A percentile compares a stretch with the other conserved stretches of the same genome.
These are phyloP conservation scores for Spondyliosoma cantharus DNA, from an alignment of 2,797 vertebrate genomes.

Conservation along the genomic window DNA sequence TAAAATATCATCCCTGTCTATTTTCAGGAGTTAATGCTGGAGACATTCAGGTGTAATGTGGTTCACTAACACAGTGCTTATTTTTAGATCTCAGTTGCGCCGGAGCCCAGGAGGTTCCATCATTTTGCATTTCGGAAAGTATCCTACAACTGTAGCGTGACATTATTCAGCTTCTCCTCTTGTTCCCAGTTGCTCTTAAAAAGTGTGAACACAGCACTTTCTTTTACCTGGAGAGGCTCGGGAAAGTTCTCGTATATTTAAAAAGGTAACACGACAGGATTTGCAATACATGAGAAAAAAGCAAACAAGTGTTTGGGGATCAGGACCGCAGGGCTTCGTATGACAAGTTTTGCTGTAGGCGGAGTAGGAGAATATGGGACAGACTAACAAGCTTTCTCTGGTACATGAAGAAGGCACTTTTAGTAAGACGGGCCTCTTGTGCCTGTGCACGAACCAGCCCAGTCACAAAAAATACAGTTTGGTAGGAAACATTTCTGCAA, in stretches of 20 bases:
- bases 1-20: neutral
- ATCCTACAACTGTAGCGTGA: neutral
- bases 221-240: neutral
- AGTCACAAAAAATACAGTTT: no score
- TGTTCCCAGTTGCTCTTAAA: neutral
- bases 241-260: neutral
- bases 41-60: slow-evolving; percentile 6
- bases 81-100: neutral
- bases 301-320: neutral
- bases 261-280: slow-evolving; percentile 6
- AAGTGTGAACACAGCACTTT: slow-evolving; percentile 5
- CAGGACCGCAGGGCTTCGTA: neutral
- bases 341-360: neutral
- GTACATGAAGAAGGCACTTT: neutral
- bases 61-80: slow-evolving; percentile 15
- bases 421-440: neutral
- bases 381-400: slow-evolving; percentile 9
- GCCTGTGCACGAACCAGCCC: neutral
- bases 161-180: slow-evolving; percentile 5
- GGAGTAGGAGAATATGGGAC: neutral
- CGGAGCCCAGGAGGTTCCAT: neutral
- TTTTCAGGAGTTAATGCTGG: slow-evolving; percentile 5
- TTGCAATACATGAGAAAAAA: neutral
- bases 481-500: no score
- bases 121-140: slow-evolving; percentile 18